A percentile compares a stretch with the other conserved stretches of the same genome.
These are phyloP conservation scores for Ciona savignyi DNA, from an alignment of 23 tunicate species.

Conservation along the genomic window DNA sequence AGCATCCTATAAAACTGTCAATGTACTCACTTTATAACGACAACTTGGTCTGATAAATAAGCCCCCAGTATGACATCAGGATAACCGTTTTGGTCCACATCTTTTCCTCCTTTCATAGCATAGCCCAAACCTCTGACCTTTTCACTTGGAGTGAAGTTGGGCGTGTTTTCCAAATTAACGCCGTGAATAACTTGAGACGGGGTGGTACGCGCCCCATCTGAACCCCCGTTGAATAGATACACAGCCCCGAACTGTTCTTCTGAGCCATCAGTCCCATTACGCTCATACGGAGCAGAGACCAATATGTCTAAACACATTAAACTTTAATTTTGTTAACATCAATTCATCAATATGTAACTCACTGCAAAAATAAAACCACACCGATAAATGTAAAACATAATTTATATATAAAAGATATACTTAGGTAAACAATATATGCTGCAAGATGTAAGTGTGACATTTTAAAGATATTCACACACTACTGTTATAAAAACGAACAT, in stretches of 20 bases:
- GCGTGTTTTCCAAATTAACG: slow-evolving; percentile 10
- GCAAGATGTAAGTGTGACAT: no score
- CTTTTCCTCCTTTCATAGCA: slow-evolving; percentile 65
- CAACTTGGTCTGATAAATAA: slow-evolving; percentile 59
- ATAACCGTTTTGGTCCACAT: slow-evolving; percentile 63
- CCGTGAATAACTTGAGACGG: slow-evolving; percentile 75
- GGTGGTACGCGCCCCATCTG: slow-evolving; percentile 21
- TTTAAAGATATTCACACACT: no score
- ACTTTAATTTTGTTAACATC: no score
- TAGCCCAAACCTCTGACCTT: slow-evolving; percentile 54
- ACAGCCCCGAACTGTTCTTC: slow-evolving; percentile 34
- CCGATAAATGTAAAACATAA: no score
- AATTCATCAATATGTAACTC: no score
- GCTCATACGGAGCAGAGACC: slow-evolving; percentile 78
- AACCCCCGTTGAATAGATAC: slow-evolving; percentile 70
- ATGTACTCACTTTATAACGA: slow-evolving; percentile 50
- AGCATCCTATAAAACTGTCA: no score
- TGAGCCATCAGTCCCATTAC: slow-evolving; percentile 13
- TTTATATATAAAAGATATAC: no score
- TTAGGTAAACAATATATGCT: no score
- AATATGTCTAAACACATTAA: slow-evolving; percentile 66
- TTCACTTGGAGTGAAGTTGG: slow-evolving; percentile 8
- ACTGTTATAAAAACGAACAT: no score
- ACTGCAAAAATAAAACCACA: no score
- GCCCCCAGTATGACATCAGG: slow-evolving; percentile 79